phyloP scores from a whole-genome alignment of 2,888 invertebrate genomes.

The Idaea dimidiata region DNA sequence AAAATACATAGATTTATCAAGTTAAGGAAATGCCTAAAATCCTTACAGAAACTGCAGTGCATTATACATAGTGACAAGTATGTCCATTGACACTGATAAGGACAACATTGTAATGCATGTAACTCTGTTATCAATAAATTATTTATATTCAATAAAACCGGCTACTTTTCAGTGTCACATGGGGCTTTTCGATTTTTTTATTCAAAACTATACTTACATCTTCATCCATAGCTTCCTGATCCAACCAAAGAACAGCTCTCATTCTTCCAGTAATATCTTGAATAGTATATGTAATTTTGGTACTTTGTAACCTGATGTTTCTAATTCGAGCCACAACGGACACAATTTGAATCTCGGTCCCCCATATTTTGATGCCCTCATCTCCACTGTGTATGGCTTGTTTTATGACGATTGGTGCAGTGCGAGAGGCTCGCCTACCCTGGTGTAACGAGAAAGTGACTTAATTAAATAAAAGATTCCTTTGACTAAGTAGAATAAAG shows the following conservation, averaged over 20 bases:
- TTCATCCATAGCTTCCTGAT: slow-evolving; percentile 74
- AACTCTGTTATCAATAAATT: too few relatives aligned
- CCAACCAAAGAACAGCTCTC: slow-evolving; percentile 73
- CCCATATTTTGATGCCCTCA: slow-evolving; percentile 76
- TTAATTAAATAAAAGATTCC: neutral
- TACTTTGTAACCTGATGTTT: slow-evolving; percentile 72
- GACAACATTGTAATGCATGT: too few relatives aligned
- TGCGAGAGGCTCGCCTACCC: slow-evolving; percentile 70
- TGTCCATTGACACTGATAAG: too few relatives aligned
- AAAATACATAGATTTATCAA: too few relatives aligned
- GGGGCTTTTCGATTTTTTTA: neutral
- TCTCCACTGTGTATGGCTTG: slow-evolving; percentile 73
- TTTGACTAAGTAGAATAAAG: too few relatives aligned
- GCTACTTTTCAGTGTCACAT: too few relatives aligned
- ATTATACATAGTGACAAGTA: too few relatives aligned
- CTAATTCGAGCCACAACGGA: slow-evolving; percentile 64
- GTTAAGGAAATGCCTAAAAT: too few relatives aligned
- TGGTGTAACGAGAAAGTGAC: slow-evolving; percentile 24
- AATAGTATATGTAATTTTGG: slow-evolving; percentile 75
- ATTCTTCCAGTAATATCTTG: slow-evolving; percentile 77
- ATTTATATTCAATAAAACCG: too few relatives aligned
- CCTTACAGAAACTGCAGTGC: too few relatives aligned
- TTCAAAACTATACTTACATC: slow-evolving; percentile 50
- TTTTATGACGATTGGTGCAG: slow-evolving; percentile 72
- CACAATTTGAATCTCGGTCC: slow-evolving; percentile 73